A percentile compares a stretch with the other conserved stretches of the same genome.
Evolutionary conservation across 2,797 vertebrate genomes (phyloP).

Genomic region (Alca torda): DNA sequence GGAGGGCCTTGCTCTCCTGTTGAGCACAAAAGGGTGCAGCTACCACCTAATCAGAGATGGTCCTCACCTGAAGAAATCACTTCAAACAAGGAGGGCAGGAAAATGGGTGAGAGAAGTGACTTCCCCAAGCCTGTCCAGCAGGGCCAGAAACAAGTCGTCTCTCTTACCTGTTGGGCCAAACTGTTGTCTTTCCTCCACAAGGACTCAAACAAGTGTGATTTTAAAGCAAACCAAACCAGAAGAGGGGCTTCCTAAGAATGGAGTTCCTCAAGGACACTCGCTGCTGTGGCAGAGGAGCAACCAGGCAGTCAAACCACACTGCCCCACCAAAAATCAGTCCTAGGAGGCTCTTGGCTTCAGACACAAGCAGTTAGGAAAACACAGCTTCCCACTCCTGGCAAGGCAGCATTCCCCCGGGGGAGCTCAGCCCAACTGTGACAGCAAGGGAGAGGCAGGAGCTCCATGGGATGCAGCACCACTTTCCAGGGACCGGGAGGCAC

Average conservation of each 20-base stretch:
- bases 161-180: background rate
- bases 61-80: background rate
- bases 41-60: background rate
- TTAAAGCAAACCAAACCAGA: background rate
- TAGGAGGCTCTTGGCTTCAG: background rate
- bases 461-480: background rate
- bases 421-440: background rate
- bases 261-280: background rate
- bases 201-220: background rate
- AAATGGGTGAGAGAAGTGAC: background rate
- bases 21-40: background rate
- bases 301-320: background rate
- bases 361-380: background rate
- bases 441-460: accelerated
- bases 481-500: background rate
- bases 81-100: background rate
- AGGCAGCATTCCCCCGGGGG: background rate
- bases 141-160: background rate
- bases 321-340: background rate
- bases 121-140: background rate
- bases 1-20: accelerated
- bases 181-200: accelerated
- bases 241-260: accelerated
- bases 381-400: background rate
- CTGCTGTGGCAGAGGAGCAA: background rate